Percentiles rank a stretch among this genome's conserved stretches.
Conservation (phyloP, 2,797 vertebrate genomes). For the Octomys mimax region DNA sequence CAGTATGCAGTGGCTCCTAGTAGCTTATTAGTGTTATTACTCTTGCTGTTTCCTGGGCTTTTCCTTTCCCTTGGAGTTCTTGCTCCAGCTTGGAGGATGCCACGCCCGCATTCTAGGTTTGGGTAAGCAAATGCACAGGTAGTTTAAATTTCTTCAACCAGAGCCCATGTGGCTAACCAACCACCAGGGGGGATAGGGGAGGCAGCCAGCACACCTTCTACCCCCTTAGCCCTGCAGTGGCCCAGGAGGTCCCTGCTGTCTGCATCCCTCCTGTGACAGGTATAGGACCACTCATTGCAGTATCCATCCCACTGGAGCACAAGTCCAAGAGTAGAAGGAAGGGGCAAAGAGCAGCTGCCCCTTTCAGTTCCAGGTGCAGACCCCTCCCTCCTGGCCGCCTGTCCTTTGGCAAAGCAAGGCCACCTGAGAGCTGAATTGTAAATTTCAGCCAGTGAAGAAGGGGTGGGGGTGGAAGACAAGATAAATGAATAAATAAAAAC, state of each 20-base stretch:
- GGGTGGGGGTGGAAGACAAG: conserved; percentile 72
- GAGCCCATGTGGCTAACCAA: background rate
- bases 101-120: background rate
- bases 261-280: background rate
- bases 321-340: background rate
- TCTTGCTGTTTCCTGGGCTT: background rate
- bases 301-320: fast-evolving
- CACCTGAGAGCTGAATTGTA: conserved; percentile 84
- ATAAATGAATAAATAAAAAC: conserved; percentile 85
- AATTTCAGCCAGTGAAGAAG: conserved; percentile 79
- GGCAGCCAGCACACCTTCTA: background rate
- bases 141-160: background rate
- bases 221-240: background rate
- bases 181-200: conserved; percentile 68
- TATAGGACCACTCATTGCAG: background rate
- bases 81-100: background rate
- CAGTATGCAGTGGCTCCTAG: background rate
- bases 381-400: background rate
- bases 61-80: background rate
- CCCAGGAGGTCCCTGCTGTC: background rate
- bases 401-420: conserved; percentile 82
- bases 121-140: fast-evolving
- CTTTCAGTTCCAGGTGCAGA: background rate
- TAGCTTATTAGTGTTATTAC: background rate
- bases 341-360: fast-evolving